phyloP scores from a whole-genome alignment of 2,888 invertebrate species.

The Arrhopalites spinosus region DNA sequence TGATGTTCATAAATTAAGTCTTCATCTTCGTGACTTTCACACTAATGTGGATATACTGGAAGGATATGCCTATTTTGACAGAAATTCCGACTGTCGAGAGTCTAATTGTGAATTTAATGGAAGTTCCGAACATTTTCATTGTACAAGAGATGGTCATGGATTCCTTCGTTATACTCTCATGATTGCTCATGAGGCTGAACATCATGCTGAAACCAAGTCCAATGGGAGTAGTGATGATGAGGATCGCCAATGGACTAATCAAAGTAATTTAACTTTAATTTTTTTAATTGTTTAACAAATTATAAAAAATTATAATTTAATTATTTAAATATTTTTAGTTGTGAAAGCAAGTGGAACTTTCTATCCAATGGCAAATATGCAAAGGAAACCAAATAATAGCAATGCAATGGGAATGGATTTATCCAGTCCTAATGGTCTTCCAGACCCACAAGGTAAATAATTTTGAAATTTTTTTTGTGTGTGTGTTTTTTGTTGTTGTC shows the following conservation, averaged over 20 bases:
- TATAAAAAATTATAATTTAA: not conserved
- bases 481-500: not conserved
- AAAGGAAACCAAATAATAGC: constrained; percentile 45
- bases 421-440: constrained; percentile 52
- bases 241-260: constrained; percentile 48
- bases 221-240: constrained; percentile 61
- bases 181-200: constrained; percentile 72
- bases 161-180: constrained; percentile 77
- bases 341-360: constrained; percentile 92
- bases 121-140: constrained; percentile 70
- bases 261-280: constrained; percentile 42
- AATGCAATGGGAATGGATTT: constrained; percentile 55
- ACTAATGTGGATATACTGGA: constrained; percentile 79
- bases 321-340: constrained; percentile 65
- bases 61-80: constrained; percentile 83
- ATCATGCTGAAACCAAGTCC: constrained; percentile 53
- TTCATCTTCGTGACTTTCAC: constrained; percentile 86
- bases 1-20: constrained; percentile 76
- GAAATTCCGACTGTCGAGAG: constrained; percentile 71
- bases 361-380: constrained; percentile 74
- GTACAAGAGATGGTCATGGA: constrained; percentile 71
- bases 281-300: not conserved
- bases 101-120: constrained; percentile 63
- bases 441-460: constrained; percentile 42
- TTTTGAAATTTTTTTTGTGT: not conserved